Base-by-base conservation (phyloP, 2,888 invertebrate genomes). In the Leptinotarsa juncta region DNA sequence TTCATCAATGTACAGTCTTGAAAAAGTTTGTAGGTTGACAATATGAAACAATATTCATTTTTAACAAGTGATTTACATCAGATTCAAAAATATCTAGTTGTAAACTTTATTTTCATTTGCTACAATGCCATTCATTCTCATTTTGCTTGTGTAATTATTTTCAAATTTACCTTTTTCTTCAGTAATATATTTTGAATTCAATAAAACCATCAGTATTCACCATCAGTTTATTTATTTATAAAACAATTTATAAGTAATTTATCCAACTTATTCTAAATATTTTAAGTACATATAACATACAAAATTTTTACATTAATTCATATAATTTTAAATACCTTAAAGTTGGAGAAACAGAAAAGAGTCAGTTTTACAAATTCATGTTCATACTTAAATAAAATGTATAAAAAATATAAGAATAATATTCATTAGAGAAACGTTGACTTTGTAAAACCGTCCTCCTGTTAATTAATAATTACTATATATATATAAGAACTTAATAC, bases 171-270 rank as follows among this genome's bases (percentile, higher is more conserved):
- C 68, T 53, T 68, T 68, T 68, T 53, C 14, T 26, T 42, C 42
- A 42, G 10, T 42, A 42, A 42, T 42, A 42, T 42, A 42, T 10
- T 42, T 42, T 42, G 42, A 42, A 42, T 42, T 42, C 42, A 42
- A 10, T 42, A 12, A 42, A 42, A 42, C 23, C 67, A 20, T 16
- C 15, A 20, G 42, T 67, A 70, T 75, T 55, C 72, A 26, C 26
- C 26, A 66, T 74, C 67, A 72, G 79, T 80, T 78, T 81, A 78
- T 87, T 87, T 86, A 87, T 87, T 87, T 87, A 87, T 85, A 87
- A 87, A 87, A 87, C 85, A 86, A 87, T 85, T 85, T 83, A 85
- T 85, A 85, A 85, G 84, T 83, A 83, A 79, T 82, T 82, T 77
- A 77, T 83, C 81, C 82, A 85, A 85, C 84, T 86, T 85, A 86